Percentiles rank a stretch among this genome's conserved stretches.
Conservation (phyloP, 1,140 invertebrate species). For the Bombyx mandarina region DNA sequence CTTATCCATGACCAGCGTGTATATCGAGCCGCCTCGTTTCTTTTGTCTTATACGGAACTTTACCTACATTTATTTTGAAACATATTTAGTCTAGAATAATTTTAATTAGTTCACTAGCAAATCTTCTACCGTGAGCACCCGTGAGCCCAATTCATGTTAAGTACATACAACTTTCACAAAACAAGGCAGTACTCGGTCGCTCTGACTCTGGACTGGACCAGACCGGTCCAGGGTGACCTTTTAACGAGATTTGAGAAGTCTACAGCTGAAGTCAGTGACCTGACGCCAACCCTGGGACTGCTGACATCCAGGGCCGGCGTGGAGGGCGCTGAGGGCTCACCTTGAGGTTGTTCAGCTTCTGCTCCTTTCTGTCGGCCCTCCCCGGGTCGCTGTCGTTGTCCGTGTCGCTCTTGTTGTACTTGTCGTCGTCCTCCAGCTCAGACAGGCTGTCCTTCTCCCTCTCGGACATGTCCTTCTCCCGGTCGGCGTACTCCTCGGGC, state of each 20-base stretch:
- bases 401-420: constrained; percentile 60
- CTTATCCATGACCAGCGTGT: constrained; percentile 48
- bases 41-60: constrained; percentile 54
- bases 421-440: constrained; percentile 67
- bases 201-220: too few species aligned
- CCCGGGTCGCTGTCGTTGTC: constrained; percentile 62
- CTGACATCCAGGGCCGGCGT: not conserved
- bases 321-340: constrained; percentile 15
- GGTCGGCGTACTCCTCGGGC: constrained; percentile 34
- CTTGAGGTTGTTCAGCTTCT: constrained; percentile 58
- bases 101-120: too few species aligned
- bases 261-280: too few species aligned
- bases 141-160: too few species aligned
- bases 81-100: too few species aligned
- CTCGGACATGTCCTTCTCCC: constrained; percentile 44
- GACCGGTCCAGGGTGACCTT: too few species aligned
- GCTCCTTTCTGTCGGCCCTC: constrained; percentile 36
- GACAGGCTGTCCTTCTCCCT: constrained; percentile 65
- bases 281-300: too few species aligned
- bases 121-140: too few species aligned
- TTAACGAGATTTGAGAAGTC: too few species aligned
- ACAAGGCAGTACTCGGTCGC: too few species aligned
- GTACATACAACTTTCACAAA: too few species aligned
- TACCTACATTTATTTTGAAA: constrained; percentile 24
- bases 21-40: constrained; percentile 49